Percentiles rank a stretch among this genome's conserved stretches.
These are phyloP conservation scores for Cephalopachus bancanus DNA, from an alignment of 2,797 vertebrate species.

Conservation along the genomic window DNA sequence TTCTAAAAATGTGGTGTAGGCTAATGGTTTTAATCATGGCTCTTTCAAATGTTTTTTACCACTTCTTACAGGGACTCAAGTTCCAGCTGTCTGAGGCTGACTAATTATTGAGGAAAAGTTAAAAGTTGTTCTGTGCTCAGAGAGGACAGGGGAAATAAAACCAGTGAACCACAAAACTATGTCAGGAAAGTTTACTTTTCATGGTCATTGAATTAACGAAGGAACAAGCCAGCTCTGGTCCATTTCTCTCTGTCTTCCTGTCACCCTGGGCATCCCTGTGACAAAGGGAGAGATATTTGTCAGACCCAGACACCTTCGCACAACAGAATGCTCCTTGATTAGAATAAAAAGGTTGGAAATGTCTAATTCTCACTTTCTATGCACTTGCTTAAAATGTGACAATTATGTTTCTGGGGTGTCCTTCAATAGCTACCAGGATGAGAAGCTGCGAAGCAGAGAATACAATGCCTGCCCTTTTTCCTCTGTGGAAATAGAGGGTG, in stretches of 20 bases:
- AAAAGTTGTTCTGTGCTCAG: constrained; percentile 68
- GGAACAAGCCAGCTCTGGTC: neutral
- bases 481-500: neutral
- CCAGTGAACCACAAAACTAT: constrained; percentile 73
- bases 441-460: constrained; percentile 64
- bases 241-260: neutral
- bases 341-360: neutral
- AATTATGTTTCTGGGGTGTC: constrained; percentile 80
- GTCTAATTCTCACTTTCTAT: constrained; percentile 60
- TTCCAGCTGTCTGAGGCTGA: constrained; percentile 60
- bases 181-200: constrained; percentile 81
- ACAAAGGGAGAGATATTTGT: constrained; percentile 11
- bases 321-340: constrained; percentile 23
- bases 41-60: constrained; percentile 76
- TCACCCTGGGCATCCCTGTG: neutral
- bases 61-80: constrained; percentile 56
- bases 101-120: constrained; percentile 76
- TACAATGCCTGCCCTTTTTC: constrained; percentile 76
- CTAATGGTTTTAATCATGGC: constrained; percentile 74
- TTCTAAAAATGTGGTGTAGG: constrained; percentile 57
- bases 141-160: constrained; percentile 62
- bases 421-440: constrained; percentile 77
- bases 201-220: constrained; percentile 73
- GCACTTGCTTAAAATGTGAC: constrained; percentile 72
- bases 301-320: neutral